A percentile compares a stretch with the other conserved stretches of the same genome.
These are phyloP conservation scores for Lissocephala sabroskyi DNA, from an alignment of 2,888 invertebrate species.

Conservation along the genomic window DNA sequence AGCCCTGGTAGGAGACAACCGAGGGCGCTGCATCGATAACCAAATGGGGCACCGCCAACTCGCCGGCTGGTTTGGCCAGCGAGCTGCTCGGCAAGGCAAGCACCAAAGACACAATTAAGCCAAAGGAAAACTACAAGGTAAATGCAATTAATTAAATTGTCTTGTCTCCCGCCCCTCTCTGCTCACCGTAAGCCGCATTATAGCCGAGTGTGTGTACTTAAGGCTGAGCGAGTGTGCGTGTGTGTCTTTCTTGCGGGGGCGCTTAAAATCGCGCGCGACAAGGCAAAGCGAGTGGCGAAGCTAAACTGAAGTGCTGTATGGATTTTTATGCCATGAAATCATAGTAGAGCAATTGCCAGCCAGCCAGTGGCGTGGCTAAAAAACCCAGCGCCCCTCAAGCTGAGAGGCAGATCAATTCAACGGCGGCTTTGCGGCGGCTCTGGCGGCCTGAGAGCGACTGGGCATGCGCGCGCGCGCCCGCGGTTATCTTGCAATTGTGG, in stretches of 20 bases:
- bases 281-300: conserved; percentile 52
- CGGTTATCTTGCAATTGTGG: conserved; percentile 58
- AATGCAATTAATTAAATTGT: background rate
- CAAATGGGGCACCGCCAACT: conserved; percentile 24
- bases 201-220: conserved; percentile 8
- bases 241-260: conserved; percentile 16
- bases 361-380: conserved; percentile 28
- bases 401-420: background rate
- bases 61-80: conserved; percentile 11
- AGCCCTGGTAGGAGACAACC: conserved; percentile 67
- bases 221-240: conserved; percentile 2
- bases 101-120: background rate
- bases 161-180: background rate
- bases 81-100: background rate
- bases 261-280: conserved; percentile 19
- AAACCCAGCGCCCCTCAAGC: conserved; percentile 9
- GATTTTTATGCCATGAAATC: conserved; percentile 62
- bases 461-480: conserved; percentile 1
- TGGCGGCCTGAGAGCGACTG: conserved; percentile 11
- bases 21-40: conserved; percentile 63
- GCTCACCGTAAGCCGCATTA: conserved; percentile 46
- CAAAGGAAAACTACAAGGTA: too few species aligned
- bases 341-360: conserved; percentile 40
- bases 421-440: too few species aligned
- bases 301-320: conserved; percentile 56